Evolutionary conservation across 2,797 vertebrate genomes (phyloP).

Genomic region (Halcyon leucocephala): DNA sequence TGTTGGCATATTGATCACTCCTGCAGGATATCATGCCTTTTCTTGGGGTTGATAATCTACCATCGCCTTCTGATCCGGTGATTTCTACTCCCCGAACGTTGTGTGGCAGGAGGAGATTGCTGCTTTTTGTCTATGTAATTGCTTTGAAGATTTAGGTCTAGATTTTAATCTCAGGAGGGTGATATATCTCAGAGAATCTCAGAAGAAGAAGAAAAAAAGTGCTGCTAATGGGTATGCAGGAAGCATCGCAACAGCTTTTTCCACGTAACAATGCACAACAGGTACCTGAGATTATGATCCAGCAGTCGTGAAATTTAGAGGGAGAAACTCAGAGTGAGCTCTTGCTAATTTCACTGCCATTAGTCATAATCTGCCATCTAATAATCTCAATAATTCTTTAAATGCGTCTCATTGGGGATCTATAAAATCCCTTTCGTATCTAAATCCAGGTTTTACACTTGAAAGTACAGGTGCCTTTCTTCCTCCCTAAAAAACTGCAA

Average conservation of each 20-base stretch:
- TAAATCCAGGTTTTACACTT: neutral
- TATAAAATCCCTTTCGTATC: neutral
- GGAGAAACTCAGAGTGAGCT: neutral
- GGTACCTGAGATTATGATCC: neutral
- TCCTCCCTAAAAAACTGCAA: neutral
- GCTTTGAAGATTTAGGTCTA: slow-evolving; percentile 19
- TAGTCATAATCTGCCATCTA: neutral
- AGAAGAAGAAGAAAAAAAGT: neutral
- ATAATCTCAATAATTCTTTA: neutral
- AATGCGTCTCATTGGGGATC: neutral
- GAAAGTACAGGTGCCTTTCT: neutral
- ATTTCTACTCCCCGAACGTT: neutral
- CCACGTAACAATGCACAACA: neutral
- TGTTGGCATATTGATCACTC: slow-evolving; percentile 2
- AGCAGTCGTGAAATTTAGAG: neutral
- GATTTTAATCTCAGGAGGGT: slow-evolving; percentile 46
- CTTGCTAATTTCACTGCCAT: neutral
- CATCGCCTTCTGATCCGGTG: neutral
- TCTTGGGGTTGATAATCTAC: neutral
- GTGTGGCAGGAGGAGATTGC: neutral
- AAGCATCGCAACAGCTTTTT: neutral
- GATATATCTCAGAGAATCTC: neutral
- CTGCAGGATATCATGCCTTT: neutral
- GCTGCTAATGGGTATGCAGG: neutral
- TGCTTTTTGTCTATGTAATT: slow-evolving; percentile 35